Evolutionary conservation across 2,888 invertebrate genomes (phyloP), one percentile per base, ranked within the genome.

Genomic region (Erpobdella octoculata): DNA sequence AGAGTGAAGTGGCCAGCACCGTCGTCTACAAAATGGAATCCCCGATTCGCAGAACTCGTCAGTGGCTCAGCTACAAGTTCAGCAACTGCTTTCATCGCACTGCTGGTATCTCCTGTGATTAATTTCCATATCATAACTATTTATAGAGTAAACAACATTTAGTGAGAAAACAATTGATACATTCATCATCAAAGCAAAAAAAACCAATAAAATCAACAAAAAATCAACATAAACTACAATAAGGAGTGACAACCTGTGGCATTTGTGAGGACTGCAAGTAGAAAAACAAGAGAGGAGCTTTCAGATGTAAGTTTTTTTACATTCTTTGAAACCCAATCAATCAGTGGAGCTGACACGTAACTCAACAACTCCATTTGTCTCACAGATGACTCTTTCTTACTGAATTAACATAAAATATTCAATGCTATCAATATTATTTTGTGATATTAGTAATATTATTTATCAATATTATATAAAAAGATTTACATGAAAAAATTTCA

Each of bases 1-100:
- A 82, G 72, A 0, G 80, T 78, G 75, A 82, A 77, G 75, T 83
- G 82, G 66, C 82, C 82, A 12, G 80, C 80, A 6, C 80, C 75
- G 73, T 81, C 79, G 67, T 81, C 81, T 8, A 82, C 78, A 36
- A 82, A 79, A 74, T 81, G 81, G 48, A 76, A 73, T 21, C 73
- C 46, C 53, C 76, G 77, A n/a, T 77, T 78, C 38, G 76, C 73
- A 58, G 77, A 78, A 41, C 78, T 78, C 21, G 78, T 77, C 73
- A 80, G 79, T 31, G 80, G 80, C 71, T 80, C 78, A 18, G 80
- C 80, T 2, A 80, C 81, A 31, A 80, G 75, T 61, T 78, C 73
- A 21, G 80, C 78, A 25, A 82, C 78, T 1, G 80, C 79, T 71
- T 76, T 75, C 80, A 82, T 80, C 5, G 80, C 80, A 48, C 75